A percentile compares a stretch with the other conserved stretches of the same genome.
phyloP scores from a whole-genome alignment of 1,140 invertebrate species.

The Oedothorax gibbosus region DNA sequence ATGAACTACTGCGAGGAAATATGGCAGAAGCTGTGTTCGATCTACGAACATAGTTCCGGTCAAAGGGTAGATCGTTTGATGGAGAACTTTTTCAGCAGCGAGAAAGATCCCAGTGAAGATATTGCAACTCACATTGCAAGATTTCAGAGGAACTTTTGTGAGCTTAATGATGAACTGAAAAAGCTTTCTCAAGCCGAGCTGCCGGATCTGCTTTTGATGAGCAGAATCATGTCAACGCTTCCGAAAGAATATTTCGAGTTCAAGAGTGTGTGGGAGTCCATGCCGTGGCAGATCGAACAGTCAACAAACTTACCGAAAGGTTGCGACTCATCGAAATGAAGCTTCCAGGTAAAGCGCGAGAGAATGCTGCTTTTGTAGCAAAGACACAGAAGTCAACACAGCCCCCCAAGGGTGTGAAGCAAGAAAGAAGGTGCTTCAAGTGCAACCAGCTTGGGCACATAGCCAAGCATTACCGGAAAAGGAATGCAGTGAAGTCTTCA shows the following conservation, averaged over 20 bases:
- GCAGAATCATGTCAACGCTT: not conserved
- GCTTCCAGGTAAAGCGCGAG: not conserved
- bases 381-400: not conserved
- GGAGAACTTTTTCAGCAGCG: not conserved
- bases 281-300: not conserved
- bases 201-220: conserved; percentile 1
- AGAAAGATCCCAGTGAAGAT: not conserved
- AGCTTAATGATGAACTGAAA: not conserved
- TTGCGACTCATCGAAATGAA: conserved; percentile 7
- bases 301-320: conserved; percentile 12
- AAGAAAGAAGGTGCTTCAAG: not conserved
- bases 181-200: not conserved
- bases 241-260: conserved; percentile 10
- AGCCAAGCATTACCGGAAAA: not conserved
- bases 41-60: conserved; percentile 1
- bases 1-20: not conserved
- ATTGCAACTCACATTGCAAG: not conserved
- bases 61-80: not conserved
- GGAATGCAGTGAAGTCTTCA: not conserved
- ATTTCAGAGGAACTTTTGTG: not conserved
- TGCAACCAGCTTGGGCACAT: not conserved
- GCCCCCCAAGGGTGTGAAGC: not conserved
- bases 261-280: conserved; percentile 17
- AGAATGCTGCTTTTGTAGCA: not conserved
- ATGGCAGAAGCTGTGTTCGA: not conserved